A percentile compares a stretch with the other conserved stretches of the same genome.
These are phyloP conservation scores for Drosophila ercepeae DNA, from an alignment of 1,140 invertebrate genomes.

Conservation along the genomic window DNA sequence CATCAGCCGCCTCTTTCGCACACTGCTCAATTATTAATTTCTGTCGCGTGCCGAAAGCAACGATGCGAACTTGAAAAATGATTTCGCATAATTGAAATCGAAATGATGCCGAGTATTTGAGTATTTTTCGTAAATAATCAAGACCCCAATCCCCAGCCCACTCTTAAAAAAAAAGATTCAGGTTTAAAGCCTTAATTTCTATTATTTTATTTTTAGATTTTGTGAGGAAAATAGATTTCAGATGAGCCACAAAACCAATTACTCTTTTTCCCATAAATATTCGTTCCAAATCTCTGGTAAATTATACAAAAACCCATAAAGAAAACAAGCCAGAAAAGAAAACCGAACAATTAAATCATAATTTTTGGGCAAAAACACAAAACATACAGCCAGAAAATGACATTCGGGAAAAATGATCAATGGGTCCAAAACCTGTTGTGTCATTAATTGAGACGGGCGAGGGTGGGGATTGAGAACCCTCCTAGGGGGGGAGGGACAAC, in stretches of 20 bases:
- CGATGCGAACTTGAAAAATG: constrained; percentile 76
- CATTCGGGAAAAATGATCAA: constrained; percentile 22
- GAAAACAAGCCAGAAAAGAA: constrained; percentile 7
- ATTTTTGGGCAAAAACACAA: constrained; percentile 21
- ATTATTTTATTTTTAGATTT: no score
- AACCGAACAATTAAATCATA: constrained; percentile 45
- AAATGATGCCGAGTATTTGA: constrained; percentile 68
- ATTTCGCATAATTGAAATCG: constrained; percentile 80
- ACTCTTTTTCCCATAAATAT: constrained; percentile 2
- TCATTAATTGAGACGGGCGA: constrained; percentile 29
- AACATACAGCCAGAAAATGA: neutral
- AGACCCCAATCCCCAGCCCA: constrained; percentile 15
- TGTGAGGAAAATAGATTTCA: no score
- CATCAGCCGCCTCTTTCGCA: constrained; percentile 5
- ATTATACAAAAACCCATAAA: neutral
- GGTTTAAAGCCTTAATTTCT: no score
- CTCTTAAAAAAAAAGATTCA: no score
- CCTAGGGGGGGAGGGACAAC: neutral
- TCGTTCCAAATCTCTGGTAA: neutral
- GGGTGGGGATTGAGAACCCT: neutral
- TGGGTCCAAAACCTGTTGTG: constrained; percentile 35
- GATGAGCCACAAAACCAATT: neutral
- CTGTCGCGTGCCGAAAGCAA: constrained; percentile 67
- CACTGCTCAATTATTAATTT: constrained; percentile 75
- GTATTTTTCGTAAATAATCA: constrained; percentile 58